phyloP scores from a whole-genome alignment of 2,113 vertebrate genomes.

The Pipra filicauda region DNA sequence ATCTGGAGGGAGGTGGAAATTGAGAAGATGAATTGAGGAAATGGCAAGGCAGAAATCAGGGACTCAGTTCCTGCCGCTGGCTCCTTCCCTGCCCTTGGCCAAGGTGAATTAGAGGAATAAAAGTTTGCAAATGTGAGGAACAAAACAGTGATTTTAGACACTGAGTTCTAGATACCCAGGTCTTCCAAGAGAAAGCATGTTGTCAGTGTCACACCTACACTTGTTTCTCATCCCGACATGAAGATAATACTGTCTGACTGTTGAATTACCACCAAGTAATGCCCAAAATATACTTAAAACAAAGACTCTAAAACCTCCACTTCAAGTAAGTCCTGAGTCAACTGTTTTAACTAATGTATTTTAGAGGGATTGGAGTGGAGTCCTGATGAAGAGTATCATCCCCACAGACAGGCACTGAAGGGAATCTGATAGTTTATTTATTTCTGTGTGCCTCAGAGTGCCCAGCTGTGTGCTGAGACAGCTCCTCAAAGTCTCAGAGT shows the following conservation, averaged over 20 bases:
- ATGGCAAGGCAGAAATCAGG: not conserved
- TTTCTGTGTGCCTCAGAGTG: not conserved
- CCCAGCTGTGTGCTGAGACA: not conserved
- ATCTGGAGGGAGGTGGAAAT: not conserved
- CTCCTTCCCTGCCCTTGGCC: not conserved
- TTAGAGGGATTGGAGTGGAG: fast-evolving
- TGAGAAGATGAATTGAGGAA: not conserved
- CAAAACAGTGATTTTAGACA: not conserved
- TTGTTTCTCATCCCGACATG: not conserved
- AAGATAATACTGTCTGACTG: not conserved
- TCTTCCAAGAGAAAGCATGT: not conserved
- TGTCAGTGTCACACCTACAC: not conserved
- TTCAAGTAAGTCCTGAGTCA: not conserved
- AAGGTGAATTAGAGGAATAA: not conserved
- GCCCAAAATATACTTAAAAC: not conserved
- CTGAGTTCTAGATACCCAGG: not conserved
- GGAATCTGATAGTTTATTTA: not conserved
- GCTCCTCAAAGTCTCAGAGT: not conserved
- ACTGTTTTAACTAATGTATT: not conserved
- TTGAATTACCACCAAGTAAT: not conserved
- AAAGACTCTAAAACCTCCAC: not conserved
- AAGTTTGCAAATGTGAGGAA: fast-evolving
- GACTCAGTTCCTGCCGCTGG: not conserved
- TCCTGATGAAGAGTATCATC: not conserved
- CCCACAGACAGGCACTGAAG: fast-evolving